Evolutionary conservation across 2,888 invertebrate genomes (phyloP).

Genomic region (Creontiades dilutus): DNA sequence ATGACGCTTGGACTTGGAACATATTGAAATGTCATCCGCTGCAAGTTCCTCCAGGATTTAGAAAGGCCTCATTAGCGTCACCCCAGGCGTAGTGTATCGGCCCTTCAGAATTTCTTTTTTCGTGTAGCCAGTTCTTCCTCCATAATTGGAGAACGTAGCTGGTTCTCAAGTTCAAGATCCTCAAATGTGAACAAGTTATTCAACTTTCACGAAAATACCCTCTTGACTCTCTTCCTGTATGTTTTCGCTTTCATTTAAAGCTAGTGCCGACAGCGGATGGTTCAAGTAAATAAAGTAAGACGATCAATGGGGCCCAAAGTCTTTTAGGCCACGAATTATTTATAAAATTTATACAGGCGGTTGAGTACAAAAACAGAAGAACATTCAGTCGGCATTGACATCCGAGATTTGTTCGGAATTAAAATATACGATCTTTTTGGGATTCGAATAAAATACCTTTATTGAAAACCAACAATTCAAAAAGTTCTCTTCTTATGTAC

Average conservation of each 20-base stretch:
- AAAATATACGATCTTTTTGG: too few relatives aligned
- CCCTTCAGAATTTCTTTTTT: conserved; percentile 35
- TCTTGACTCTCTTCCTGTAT: conserved; percentile 49
- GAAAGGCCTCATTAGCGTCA: neutral
- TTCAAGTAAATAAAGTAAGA: too few relatives aligned
- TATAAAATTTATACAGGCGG: too few relatives aligned
- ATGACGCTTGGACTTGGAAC: neutral
- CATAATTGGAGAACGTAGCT: conserved; percentile 3
- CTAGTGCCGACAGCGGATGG: neutral
- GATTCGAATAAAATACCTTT: too few relatives aligned
- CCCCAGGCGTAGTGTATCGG: conserved; percentile 16
- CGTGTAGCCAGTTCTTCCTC: conserved; percentile 24
- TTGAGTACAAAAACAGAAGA: too few relatives aligned
- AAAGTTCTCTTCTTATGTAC: too few relatives aligned
- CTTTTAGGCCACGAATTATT: too few relatives aligned
- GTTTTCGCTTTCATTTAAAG: neutral
- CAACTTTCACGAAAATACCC: conserved; percentile 54
- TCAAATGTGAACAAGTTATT: conserved; percentile 43
- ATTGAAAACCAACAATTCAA: too few relatives aligned
- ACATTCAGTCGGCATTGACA: too few relatives aligned
- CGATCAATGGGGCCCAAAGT: too few relatives aligned
- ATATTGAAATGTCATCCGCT: neutral
- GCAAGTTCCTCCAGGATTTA: neutral
- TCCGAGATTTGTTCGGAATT: too few relatives aligned
- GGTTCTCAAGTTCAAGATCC: conserved; percentile 47